Conservation (phyloP, 2,797 vertebrate species). For the Pampus argenteus region DNA sequence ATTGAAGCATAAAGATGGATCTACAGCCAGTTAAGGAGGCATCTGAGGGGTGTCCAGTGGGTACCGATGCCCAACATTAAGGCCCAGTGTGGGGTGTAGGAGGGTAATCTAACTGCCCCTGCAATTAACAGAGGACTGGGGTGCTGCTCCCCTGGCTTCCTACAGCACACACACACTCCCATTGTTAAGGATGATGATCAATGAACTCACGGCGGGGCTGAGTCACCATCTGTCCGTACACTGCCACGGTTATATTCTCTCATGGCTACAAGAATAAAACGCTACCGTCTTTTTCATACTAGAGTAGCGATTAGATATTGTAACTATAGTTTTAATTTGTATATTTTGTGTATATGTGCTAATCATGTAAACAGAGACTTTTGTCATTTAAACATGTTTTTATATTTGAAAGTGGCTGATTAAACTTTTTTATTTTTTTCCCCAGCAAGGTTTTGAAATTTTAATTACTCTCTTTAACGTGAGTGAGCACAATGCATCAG, state of each 20-base stretch:
- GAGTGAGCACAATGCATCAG: not conserved
- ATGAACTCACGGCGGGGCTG: constrained; percentile 67
- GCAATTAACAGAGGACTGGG: constrained; percentile 81
- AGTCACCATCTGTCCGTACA: constrained; percentile 77
- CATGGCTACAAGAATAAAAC: constrained; percentile 28
- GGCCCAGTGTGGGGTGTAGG: constrained; percentile 62
- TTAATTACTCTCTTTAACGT: not conserved
- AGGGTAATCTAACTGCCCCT: constrained; percentile 81
- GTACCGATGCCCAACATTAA: constrained; percentile 54
- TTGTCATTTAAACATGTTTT: not conserved
- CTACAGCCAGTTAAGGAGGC: constrained; percentile 32
- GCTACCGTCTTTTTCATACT: not conserved
- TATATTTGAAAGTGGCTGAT: not conserved
- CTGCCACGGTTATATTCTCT: constrained; percentile 28
- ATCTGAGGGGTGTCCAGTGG: constrained; percentile 44
- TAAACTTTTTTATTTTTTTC: not conserved
- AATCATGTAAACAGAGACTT: not conserved
- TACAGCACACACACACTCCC: constrained; percentile 65
- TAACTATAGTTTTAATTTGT: not conserved
- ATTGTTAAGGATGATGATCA: constrained; percentile 75
- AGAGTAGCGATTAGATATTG: not conserved
- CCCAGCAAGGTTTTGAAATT: not conserved
- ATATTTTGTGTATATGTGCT: not conserved
- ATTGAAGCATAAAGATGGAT: constrained; percentile 49
- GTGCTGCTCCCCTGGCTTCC: constrained; percentile 68